Percentiles rank a stretch among this genome's conserved stretches.
These are phyloP conservation scores for Lindbergichthys nudifrons DNA, from an alignment of 2,797 vertebrate species.

Conservation along the genomic window DNA sequence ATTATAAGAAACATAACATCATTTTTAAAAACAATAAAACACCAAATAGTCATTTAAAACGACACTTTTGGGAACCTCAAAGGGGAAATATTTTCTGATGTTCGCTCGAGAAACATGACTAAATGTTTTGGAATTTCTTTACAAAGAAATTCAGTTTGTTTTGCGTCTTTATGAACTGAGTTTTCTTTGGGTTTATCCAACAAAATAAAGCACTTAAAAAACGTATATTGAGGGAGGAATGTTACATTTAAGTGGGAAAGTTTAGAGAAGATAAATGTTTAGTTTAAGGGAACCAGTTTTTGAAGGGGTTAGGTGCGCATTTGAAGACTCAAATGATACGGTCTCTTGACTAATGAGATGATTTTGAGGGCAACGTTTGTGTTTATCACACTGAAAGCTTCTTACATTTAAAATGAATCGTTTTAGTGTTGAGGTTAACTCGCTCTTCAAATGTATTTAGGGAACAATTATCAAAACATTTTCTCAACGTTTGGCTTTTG, in stretches of 20 bases:
- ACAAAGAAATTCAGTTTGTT: too few species aligned
- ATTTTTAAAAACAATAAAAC: too few species aligned
- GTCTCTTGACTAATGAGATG: neutral
- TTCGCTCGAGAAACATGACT: too few species aligned
- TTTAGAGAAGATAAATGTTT: too few species aligned
- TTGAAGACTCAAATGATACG: neutral
- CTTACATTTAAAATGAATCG: neutral
- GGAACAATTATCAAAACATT: slow-evolving; percentile 6
- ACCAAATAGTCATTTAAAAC: too few species aligned
- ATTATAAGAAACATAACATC: too few species aligned
- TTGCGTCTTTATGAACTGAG: neutral
- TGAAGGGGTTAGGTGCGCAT: neutral
- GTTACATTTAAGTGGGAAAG: too few species aligned
- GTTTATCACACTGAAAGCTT: neutral
- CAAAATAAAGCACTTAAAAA: neutral
- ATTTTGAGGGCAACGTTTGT: neutral
- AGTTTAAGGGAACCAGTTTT: neutral
- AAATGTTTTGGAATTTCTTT: too few species aligned
- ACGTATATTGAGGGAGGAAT: too few species aligned
- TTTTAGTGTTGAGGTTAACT: neutral
- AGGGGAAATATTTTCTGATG: too few species aligned
- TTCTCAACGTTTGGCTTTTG: neutral
- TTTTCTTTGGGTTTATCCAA: neutral
- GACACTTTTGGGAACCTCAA: too few species aligned
- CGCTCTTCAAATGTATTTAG: neutral